A percentile compares a stretch with the other conserved stretches of the same genome.
Evolutionary conservation across 2,113 vertebrate genomes (phyloP).

Genomic region (Loxodonta africana): DNA sequence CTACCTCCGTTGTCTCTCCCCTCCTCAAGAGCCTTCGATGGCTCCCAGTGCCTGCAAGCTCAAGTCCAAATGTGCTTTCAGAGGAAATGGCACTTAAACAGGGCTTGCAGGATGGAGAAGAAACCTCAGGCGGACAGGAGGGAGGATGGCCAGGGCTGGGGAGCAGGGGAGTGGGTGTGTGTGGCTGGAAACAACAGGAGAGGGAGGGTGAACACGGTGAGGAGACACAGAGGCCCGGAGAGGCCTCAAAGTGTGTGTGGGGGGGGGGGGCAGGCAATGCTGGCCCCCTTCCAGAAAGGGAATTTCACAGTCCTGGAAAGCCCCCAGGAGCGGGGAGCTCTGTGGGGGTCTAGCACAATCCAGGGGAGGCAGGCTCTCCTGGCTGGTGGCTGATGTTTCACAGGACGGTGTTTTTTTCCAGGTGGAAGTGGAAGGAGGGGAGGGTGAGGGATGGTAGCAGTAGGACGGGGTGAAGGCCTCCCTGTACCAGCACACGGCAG

Average conservation of each 20-base stretch:
- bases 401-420: not conserved
- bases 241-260: too few relatives aligned
- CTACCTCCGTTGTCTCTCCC: too few relatives aligned
- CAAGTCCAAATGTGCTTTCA: not conserved
- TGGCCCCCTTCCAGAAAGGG: not conserved
- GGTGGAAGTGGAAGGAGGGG: not conserved
- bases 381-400: not conserved
- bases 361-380: too few relatives aligned
- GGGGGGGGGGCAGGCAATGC: not conserved
- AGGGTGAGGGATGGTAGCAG: not conserved
- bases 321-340: not conserved
- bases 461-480: not conserved
- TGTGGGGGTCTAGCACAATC: too few relatives aligned
- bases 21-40: not conserved
- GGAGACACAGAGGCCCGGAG: not conserved
- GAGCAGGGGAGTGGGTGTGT: fast-evolving
- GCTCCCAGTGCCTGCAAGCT: not conserved
- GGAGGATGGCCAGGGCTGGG: not conserved
- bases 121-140: not conserved
- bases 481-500: not conserved
- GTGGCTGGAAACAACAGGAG: too few relatives aligned
- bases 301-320: not conserved
- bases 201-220: not conserved
- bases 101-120: not conserved
- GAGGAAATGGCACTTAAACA: not conserved